Percentiles rank a stretch among this genome's conserved stretches.
phyloP scores from a whole-genome alignment of 1,140 invertebrate species.

The Papilio aristodemus region DNA sequence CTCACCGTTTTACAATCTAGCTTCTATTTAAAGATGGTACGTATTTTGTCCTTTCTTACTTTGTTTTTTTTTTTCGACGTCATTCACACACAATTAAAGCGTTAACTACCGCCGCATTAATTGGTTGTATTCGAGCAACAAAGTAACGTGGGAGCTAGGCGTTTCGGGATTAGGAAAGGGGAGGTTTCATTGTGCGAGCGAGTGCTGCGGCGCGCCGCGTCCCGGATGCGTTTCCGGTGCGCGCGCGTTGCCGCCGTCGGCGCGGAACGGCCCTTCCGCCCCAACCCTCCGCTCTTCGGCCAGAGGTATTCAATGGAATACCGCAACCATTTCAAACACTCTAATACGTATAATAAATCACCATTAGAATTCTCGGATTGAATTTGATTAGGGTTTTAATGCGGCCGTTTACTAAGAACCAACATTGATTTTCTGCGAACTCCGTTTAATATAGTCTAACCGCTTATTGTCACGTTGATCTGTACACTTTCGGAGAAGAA shows the following conservation, averaged over 20 bases:
- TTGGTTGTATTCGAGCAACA: conserved; percentile 2
- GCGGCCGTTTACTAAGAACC: neutral
- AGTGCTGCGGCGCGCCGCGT: conserved; percentile 61
- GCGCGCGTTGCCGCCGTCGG: conserved; percentile 48
- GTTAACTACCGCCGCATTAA: conserved; percentile 2
- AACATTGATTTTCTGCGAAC: too few species aligned
- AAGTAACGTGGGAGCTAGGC: conserved; percentile 26
- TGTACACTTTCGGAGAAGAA: too few species aligned
- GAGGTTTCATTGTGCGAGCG: conserved; percentile 46
- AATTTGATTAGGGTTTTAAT: neutral
- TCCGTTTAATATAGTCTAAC: too few species aligned
- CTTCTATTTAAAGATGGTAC: neutral
- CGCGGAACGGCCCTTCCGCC: conserved; percentile 73
- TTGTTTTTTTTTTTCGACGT: neutral
- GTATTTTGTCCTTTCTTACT: neutral
- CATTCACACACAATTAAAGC: conserved; percentile 13
- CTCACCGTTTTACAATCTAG: neutral
- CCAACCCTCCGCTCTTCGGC: conserved; percentile 61
- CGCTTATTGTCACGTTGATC: too few species aligned
- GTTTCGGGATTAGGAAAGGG: conserved; percentile 40
- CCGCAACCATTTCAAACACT: conserved; percentile 16
- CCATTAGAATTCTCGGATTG: neutral
- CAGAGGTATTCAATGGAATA: conserved; percentile 53
- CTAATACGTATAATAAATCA: neutral
- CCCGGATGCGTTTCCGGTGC: conserved; percentile 75